These are phyloP conservation scores for Actinemys pallida DNA, from an alignment of 2,113 vertebrate species.

Conservation along the genomic window DNA sequence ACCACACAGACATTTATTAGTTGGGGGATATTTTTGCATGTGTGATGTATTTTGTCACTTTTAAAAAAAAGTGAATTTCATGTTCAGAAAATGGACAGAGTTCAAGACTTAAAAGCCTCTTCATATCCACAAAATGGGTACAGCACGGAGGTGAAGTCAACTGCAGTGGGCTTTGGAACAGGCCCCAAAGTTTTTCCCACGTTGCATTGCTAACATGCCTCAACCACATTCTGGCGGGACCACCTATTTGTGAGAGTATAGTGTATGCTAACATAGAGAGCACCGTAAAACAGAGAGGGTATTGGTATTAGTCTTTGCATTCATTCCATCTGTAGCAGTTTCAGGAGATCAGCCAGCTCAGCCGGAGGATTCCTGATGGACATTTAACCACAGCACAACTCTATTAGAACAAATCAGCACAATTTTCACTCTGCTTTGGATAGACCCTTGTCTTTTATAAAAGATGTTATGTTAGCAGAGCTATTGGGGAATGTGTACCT, in stretches of 20 bases:
- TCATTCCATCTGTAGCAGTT: neutral
- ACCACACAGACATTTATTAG: neutral
- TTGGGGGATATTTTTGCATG: neutral
- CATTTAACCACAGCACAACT: neutral
- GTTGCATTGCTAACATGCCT: neutral
- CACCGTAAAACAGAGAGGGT: neutral
- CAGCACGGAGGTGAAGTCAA: rapidly evolving
- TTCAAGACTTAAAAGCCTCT: neutral
- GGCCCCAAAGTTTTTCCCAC: rapidly evolving
- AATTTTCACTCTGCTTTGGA: neutral
- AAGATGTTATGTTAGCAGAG: neutral
- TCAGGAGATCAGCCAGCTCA: neutral
- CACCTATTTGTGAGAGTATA: neutral
- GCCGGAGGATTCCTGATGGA: neutral
- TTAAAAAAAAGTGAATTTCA: neutral
- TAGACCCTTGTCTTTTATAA: neutral
- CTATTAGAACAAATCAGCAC: neutral
- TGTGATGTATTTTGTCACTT: neutral
- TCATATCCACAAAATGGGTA: neutral
- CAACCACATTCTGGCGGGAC: neutral
- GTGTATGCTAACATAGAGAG: neutral
- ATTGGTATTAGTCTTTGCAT: neutral
- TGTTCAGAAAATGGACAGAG: neutral
- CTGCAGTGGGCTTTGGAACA: rapidly evolving
- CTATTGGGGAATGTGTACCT: neutral